Base-by-base conservation (phyloP, 2,888 invertebrate species). In the Periphyllus acericola region DNA sequence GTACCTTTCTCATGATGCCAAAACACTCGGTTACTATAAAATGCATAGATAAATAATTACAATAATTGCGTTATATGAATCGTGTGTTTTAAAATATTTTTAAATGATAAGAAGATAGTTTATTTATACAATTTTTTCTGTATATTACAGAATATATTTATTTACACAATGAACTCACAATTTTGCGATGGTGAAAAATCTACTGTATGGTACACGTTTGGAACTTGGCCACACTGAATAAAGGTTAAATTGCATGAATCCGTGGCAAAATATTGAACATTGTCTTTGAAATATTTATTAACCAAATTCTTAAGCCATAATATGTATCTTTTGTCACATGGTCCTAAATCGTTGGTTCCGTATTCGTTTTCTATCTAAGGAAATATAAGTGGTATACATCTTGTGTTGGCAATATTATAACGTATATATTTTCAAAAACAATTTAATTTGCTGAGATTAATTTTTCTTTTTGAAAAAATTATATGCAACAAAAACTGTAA, bases 311-410 rank as follows among this genome's bases (percentile, higher is more conserved):
- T 92, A 71, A 97, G 91, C 92, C 94, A 94, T 29, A 91, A 91
- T 90, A 94, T 94, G 91, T 98, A 97, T 1, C 92, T 92, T 89
- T 92, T 92, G 91, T 97, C 96, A 90, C 95, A 95, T 21, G 0
- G 0, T 1, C 85, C 71, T 11, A 85, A 36, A 32, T 79, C 68
- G 17, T 79, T 86, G 71, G 71, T 32, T 6, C 98, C 98, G 90
- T 97, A 98, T 91, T 97, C 98, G 91, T 99, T 99, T 92, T 98
- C 98, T 52, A 97, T 94, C 95, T 95, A 89, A 46, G 46, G 46
- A 46, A 46, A 46, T 46, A 46, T 46, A 14, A 2, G n/a, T n/a
- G n/a, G n/a, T n/a, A n/a, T n/a, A n/a, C n/a, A n/a, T n/a, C n/a
- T n/a, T n/a, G n/a, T n/a, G n/a, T n/a, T n/a, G n/a, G n/a, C n/a